Percentiles rank a stretch among this genome's conserved stretches.
These are phyloP conservation scores for Falco novaeseelandiae DNA, from an alignment of 2,797 vertebrate genomes.

Conservation along the genomic window DNA sequence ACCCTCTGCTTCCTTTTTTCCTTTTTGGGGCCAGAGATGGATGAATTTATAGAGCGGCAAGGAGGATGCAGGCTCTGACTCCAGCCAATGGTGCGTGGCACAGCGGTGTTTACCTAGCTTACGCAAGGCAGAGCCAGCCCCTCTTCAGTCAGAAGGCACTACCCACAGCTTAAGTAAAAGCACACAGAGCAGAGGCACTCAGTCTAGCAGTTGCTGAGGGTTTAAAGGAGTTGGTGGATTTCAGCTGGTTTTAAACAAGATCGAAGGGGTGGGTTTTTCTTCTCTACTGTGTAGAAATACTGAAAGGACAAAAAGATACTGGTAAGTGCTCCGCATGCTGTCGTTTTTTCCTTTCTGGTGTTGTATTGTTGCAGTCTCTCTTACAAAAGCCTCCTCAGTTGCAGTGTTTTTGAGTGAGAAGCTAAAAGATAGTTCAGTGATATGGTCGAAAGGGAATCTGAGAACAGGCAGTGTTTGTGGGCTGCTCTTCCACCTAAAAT, in stretches of 20 bases:
- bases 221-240: conserved; percentile 61
- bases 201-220: conserved; percentile 47
- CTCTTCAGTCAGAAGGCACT: conserved; percentile 50
- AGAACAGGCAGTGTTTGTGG: neutral
- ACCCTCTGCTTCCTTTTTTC: conserved; percentile 73
- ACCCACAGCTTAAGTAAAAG: conserved; percentile 76
- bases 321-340: conserved; percentile 29
- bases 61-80: conserved; percentile 48
- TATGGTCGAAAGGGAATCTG: neutral
- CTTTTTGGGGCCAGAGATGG: conserved; percentile 65
- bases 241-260: neutral
- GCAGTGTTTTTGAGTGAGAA: neutral
- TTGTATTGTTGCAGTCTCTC: neutral
- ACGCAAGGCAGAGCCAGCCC: conserved; percentile 63
- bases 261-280: neutral
- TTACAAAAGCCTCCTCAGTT: neutral
- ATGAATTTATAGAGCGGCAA: conserved; percentile 40
- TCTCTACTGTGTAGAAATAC: neutral
- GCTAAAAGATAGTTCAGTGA: neutral
- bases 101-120: conserved; percentile 73
- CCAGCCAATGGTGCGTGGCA: conserved; percentile 46
- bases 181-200: conserved; percentile 79
- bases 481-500: neutral
- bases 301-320: neutral
- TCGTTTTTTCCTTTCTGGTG: neutral